Evolutionary conservation across 1,140 invertebrate species (phyloP), one percentile per base, ranked within the genome.

Genomic region (Lasioglossum baleicum): DNA sequence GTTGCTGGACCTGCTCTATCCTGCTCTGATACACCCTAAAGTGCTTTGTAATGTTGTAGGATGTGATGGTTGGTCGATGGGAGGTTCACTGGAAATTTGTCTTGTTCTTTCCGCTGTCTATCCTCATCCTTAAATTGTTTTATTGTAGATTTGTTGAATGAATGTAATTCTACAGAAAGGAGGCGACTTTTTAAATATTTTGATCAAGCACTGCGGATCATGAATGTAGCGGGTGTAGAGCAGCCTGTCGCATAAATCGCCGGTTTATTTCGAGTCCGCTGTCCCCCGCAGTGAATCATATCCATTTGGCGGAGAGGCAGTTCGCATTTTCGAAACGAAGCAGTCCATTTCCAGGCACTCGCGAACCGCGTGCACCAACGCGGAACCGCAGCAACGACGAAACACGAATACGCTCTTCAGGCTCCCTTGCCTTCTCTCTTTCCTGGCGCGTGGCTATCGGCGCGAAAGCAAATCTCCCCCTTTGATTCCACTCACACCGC

Each of bases 241-340:
- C 8, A 22, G n/a, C 22, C 7, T 60, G 58, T 68, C 51, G 64
- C 64, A 68, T 75, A 68, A 68, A 75, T 68, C 51, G 20, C 35
- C 13, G 40, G 73, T 75, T 44, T 44, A 42, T 67, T 67, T 51
- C 44, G 61, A 53, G 8, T 22, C 48, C 51, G 15, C 51, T 56
- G 63, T 20, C 31, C 35, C 13, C 4, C 31, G 3, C 51, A 7
- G 74, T 68, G 74, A 75, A 68, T 75, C 74, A 68, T 75, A 68
- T 68, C 74, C 74, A 68, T 75, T 75, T 75, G 74, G 22, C 44
- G 26, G 31, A 53, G 64, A 65, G 64, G 20, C 51, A 63, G 35
- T 48, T 56, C 35, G 64, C 40, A 22, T 75, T 68, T 75, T 40
- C 64, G 67, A 68, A 75, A 75, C 74, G 74, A 75, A 75, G 35